Evolutionary conservation across 2,113 vertebrate genomes (phyloP).

Genomic region (Hemichromis elongatus): DNA sequence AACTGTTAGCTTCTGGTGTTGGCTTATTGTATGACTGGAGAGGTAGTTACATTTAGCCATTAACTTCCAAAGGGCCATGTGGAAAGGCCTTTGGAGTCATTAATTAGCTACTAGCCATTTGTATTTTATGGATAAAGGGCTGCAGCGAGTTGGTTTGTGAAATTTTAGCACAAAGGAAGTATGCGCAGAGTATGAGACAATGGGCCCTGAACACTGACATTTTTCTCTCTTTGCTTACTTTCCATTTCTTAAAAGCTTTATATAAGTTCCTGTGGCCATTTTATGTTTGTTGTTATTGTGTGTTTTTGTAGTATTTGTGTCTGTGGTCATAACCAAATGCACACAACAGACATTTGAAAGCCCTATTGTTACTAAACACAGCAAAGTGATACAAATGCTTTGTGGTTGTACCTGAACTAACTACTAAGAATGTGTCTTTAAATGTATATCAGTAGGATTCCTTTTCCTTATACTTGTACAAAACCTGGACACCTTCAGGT

Average conservation of each 20-base stretch:
- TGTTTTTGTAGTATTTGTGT: background rate
- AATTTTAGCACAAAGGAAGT: background rate
- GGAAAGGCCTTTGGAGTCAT: background rate
- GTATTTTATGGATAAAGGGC: background rate
- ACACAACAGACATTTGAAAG: background rate
- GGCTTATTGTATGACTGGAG: background rate
- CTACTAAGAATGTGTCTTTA: background rate
- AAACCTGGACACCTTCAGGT: background rate
- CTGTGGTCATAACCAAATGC: background rate
- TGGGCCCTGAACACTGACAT: background rate
- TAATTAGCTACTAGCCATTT: constrained; percentile 17
- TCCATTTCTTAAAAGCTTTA: background rate
- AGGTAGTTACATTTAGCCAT: background rate
- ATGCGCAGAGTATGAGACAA: background rate
- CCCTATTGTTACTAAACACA: background rate
- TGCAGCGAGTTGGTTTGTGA: background rate
- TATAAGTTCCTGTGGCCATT: background rate
- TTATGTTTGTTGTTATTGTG: background rate
- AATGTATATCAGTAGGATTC: background rate
- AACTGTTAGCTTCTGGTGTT: background rate
- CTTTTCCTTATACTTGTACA: background rate
- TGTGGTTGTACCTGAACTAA: background rate
- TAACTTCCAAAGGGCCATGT: background rate
- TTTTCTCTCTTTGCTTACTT: background rate
- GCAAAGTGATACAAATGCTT: background rate